Conservation (phyloP, 2,113 vertebrate species). For the Merops nubicus region DNA sequence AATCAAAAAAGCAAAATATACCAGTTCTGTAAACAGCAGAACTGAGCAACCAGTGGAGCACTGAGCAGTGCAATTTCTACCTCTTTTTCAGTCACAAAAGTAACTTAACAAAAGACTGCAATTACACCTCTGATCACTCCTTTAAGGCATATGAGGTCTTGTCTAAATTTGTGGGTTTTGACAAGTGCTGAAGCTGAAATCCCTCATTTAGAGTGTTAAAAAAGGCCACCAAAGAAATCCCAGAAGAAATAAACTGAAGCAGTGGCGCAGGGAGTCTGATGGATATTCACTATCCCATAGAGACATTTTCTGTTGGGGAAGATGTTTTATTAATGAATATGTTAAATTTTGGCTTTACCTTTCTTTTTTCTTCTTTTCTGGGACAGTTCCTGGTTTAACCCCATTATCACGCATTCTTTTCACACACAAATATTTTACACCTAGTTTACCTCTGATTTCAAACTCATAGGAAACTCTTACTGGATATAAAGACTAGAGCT, state of each 20-base stretch:
- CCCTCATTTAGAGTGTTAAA: background rate
- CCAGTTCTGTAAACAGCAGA: background rate
- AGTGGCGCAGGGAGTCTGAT: background rate
- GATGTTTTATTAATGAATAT: background rate
- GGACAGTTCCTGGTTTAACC: background rate
- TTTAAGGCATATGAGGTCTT: background rate
- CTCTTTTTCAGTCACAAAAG: background rate
- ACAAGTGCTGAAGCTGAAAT: background rate
- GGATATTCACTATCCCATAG: background rate
- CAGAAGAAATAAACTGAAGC: background rate
- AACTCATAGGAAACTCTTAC: background rate
- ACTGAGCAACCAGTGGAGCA: background rate
- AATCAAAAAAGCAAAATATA: background rate
- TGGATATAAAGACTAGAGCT: background rate
- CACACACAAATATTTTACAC: background rate
- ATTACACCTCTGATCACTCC: background rate
- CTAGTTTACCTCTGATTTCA: conserved; percentile 3
- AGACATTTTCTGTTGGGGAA: background rate
- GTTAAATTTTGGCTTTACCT: too few relatives aligned
- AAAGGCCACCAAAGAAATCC: background rate
- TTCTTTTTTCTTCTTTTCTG: too few relatives aligned
- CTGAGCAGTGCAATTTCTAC: background rate
- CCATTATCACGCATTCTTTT: background rate
- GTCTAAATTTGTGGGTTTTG: background rate
- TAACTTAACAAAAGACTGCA: background rate